Percentiles rank a stretch among this genome's conserved stretches.
phyloP scores from a whole-genome alignment of 2,888 invertebrate species.

The Lasioglossum morio region DNA sequence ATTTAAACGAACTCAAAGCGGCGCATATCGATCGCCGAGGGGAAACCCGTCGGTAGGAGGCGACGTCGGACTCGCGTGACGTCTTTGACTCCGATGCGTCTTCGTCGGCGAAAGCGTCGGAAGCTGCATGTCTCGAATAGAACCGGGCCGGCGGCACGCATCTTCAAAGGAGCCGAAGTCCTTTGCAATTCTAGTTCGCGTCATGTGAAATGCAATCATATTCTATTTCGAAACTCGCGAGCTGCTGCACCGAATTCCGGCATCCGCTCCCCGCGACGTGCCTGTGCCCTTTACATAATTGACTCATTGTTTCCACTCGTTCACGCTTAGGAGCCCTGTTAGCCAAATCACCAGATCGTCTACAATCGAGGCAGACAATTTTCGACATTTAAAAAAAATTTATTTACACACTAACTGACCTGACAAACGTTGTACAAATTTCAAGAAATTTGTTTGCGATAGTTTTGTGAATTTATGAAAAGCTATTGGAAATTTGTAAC shows the following conservation, averaged over 20 bases:
- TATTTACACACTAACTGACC: too few relatives aligned
- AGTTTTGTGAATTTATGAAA: too few relatives aligned
- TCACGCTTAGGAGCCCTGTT: constrained; percentile 9
- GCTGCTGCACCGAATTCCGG: constrained; percentile 35
- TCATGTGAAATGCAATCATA: constrained; percentile 58
- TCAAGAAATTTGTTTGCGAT: too few relatives aligned
- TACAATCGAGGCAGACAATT: background rate
- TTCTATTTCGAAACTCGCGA: constrained; percentile 52
- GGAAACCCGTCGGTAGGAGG: constrained; percentile 3
- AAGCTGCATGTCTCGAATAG: constrained; percentile 64
- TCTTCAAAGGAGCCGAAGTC: constrained; percentile 65
- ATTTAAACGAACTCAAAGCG: constrained; percentile 62
- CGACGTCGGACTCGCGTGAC: constrained; percentile 47
- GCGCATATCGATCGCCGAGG: constrained; percentile 53
- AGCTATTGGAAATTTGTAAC: too few relatives aligned
- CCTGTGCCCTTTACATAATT: constrained; percentile 26
- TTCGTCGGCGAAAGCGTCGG: constrained; percentile 44
- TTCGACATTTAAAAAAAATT: rapidly evolving
- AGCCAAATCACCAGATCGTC: background rate
- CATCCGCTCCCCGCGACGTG: constrained; percentile 36
- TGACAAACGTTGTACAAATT: too few relatives aligned
- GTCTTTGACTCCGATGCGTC: constrained; percentile 60
- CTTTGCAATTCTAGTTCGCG: constrained; percentile 63
- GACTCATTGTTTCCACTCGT: constrained; percentile 32
- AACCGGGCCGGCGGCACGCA: constrained; percentile 44